Conservation (phyloP, 2,113 vertebrate genomes). For the Silurus asotus region DNA sequence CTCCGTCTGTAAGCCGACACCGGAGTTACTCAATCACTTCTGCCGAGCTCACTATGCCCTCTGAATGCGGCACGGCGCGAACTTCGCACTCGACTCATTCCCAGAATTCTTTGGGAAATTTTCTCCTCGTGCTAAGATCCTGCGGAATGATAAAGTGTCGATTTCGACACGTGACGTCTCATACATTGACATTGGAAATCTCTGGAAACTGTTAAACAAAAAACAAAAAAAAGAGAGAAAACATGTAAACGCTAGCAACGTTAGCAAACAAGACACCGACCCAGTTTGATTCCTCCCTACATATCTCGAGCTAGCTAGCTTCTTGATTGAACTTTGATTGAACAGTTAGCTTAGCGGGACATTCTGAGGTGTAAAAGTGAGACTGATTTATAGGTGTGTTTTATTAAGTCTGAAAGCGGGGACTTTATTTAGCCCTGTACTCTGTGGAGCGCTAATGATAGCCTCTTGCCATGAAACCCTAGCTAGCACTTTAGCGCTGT, state of each 20-base stretch:
- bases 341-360: not conserved
- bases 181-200: too few relatives aligned
- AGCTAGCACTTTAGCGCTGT: slow-evolving; percentile 50
- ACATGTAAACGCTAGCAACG: not conserved
- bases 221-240: too few relatives aligned
- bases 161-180: not conserved
- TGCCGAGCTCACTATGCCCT: slow-evolving; percentile 15
- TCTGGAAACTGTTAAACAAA: too few relatives aligned
- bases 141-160: slow-evolving; percentile 20
- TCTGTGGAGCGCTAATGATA: slow-evolving; percentile 68
- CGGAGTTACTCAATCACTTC: slow-evolving; percentile 34
- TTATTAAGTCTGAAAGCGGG: slow-evolving; percentile 1
- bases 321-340: not conserved
- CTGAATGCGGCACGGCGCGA: not conserved
- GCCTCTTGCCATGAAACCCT: slow-evolving; percentile 57
- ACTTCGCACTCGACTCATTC: slow-evolving; percentile 38
- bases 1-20: slow-evolving; percentile 23
- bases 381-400: not conserved
- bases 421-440: slow-evolving; percentile 10
- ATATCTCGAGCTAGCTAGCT: not conserved
- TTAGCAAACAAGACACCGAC: not conserved
- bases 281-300: not conserved
- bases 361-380: not conserved
- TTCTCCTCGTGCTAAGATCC: slow-evolving; percentile 12
- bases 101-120: slow-evolving; percentile 41